These are phyloP conservation scores for Mycalesis mineus DNA, from an alignment of 2,888 invertebrate genomes.

Conservation along the genomic window DNA sequence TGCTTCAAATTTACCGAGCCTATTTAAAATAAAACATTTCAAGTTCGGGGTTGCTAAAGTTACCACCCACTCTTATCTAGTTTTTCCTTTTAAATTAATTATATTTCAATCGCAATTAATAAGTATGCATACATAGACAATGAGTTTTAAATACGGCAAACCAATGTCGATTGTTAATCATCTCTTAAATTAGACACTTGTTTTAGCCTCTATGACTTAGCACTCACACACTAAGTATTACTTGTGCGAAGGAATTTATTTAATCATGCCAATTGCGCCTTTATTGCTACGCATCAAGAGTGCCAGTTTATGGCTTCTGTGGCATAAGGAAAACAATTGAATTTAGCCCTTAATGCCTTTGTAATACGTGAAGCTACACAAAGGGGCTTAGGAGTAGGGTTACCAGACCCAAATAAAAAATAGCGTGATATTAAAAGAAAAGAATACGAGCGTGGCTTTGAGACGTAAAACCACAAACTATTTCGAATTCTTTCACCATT, in stretches of 20 bases:
- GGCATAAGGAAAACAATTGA: constrained; percentile 4
- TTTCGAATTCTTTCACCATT: too few relatives aligned
- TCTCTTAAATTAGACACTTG: constrained; percentile 37
- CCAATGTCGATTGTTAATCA: constrained; percentile 38
- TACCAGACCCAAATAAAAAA: neutral
- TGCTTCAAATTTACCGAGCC: too few relatives aligned
- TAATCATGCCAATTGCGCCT: neutral
- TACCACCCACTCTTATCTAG: too few relatives aligned
- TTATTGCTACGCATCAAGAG: constrained; percentile 2
- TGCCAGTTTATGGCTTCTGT: neutral
- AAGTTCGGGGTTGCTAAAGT: too few relatives aligned
- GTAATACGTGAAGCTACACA: neutral
- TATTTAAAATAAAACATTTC: too few relatives aligned
- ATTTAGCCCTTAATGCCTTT: neutral
- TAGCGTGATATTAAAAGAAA: neutral
- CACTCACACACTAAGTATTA: neutral
- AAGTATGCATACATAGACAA: neutral
- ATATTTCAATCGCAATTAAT: neutral
- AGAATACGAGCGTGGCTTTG: too few relatives aligned
- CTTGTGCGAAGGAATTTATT: neutral
- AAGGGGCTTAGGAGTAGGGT: neutral
- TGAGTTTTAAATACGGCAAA: constrained; percentile 29
- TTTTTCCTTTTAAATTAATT: too few relatives aligned
- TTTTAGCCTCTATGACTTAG: constrained; percentile 33
- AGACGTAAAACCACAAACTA: too few relatives aligned